Evolutionary conservation across 2,113 vertebrate genomes (phyloP), one percentile per base, ranked within the genome.

Genomic region (Caretta caretta): DNA sequence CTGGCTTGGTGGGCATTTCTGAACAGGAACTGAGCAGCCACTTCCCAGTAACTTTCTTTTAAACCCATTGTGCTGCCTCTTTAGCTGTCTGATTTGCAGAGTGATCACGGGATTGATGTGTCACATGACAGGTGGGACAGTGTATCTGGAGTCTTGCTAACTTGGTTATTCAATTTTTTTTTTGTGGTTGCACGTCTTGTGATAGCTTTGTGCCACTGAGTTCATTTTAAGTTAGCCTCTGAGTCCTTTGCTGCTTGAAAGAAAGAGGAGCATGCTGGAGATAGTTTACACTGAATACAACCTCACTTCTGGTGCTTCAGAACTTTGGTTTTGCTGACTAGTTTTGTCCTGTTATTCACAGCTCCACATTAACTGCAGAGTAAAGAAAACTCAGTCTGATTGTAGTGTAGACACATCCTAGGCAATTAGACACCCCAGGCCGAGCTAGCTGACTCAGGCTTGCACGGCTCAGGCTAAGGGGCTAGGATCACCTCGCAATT

Each of bases 271-370:
- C 3, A 1, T 3, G 22, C 24, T 53, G 19, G 5, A 54, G 65
- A 48, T 10, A 1, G 0, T 8, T 82, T 16, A 27, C 0, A 1
- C 51, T 46, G 4, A 16, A 0, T 14, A 1, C 2, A 8, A 19
- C 25, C 2, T 35, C 6, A 20, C 16, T 5, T 20, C 14, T 65
- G 48, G 6, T 53, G 50, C 4, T 10, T 51, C 48, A 46, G 24
- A 10, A 6, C 3, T 3, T 31, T 14, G 56, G 88, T 35, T 48
- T 69, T 42, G 3, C 2, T 57, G 35, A 29, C 62, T 92, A 42
- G 22, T 27, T 78, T 80, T 19, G 54, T 82, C 31, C 35, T 5
- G 65, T 17, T n/a, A 20, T 38, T 38, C 35, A n/a, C 35, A 20
- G 35, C 17, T 38, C 65, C 65, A 69, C 65, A 5, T 38, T 38